Evolutionary conservation across 2,113 vertebrate species (phyloP).

Genomic region (human): DNA sequence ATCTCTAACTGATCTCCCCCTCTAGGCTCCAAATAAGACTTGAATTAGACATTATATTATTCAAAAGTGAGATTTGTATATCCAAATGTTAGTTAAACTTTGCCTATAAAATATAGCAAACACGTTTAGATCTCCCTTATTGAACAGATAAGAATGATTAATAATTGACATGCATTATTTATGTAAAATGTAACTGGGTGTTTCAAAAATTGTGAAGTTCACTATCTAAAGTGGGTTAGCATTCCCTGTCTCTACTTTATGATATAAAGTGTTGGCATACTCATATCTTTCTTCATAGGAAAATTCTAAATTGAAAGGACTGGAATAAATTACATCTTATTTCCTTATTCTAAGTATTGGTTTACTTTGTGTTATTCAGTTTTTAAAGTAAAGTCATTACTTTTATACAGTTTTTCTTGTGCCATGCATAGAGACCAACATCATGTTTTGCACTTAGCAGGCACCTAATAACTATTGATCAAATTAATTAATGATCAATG

Average conservation of each 20-base stretch:
- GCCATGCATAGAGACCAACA: not conserved
- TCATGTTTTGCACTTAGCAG: not conserved
- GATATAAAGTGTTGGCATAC: not conserved
- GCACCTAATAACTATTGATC: not conserved
- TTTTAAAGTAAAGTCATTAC: not conserved
- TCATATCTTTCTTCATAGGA: not conserved
- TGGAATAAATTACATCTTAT: not conserved
- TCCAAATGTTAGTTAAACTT: constrained; percentile 50
- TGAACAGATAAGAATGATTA: constrained; percentile 41
- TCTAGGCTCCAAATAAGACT: not conserved
- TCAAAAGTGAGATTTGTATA: constrained; percentile 27
- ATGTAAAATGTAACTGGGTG: not conserved
- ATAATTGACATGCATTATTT: constrained; percentile 25
- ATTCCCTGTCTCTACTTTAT: not conserved
- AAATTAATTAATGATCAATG: not conserved
- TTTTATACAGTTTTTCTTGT: not conserved
- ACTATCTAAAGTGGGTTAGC: not conserved
- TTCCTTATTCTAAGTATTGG: not conserved
- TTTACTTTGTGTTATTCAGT: not conserved
- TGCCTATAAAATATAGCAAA: constrained; percentile 35
- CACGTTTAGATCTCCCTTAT: not conserved
- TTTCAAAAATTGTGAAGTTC: not conserved
- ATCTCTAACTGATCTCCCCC: not conserved
- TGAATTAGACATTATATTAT: constrained; percentile 14
- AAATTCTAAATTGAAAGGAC: not conserved